A percentile compares a stretch with the other conserved stretches of the same genome.
phyloP scores from a whole-genome alignment of 2,888 invertebrate species.

The Sinohyriopsis cumingii region DNA sequence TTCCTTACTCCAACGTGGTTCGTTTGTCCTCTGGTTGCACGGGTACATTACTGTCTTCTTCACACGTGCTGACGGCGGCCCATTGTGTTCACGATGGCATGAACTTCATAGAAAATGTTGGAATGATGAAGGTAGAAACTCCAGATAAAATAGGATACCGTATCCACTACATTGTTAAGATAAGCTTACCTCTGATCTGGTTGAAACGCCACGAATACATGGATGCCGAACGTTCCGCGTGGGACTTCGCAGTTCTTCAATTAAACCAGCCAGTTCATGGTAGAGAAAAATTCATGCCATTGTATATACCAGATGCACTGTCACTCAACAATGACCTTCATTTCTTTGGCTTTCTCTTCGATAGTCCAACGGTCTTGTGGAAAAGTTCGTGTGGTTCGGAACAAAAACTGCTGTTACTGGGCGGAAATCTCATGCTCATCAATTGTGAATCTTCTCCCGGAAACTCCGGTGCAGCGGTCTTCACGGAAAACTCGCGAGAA shows the following conservation, averaged over 20 bases:
- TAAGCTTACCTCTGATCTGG: slow-evolving; percentile 58
- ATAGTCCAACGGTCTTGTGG: slow-evolving; percentile 38
- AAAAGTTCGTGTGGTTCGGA: slow-evolving; percentile 51
- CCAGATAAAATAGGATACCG: slow-evolving; percentile 55
- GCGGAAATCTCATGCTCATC: slow-evolving; percentile 55
- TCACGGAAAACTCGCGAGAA: slow-evolving; percentile 46
- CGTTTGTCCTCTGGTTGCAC: slow-evolving; percentile 64
- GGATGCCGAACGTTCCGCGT: slow-evolving; percentile 43
- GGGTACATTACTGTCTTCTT: slow-evolving; percentile 61
- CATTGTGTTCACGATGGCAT: slow-evolving; percentile 66
- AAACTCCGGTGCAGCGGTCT: slow-evolving; percentile 63
- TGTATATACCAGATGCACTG: slow-evolving; percentile 46
- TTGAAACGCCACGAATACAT: slow-evolving; percentile 29
- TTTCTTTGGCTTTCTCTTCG: slow-evolving; percentile 54
- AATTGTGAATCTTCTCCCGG: slow-evolving; percentile 59
- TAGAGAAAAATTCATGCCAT: slow-evolving; percentile 52
- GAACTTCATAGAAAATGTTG: slow-evolving; percentile 50
- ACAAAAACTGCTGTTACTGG: slow-evolving; percentile 41
- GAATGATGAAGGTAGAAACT: slow-evolving; percentile 59
- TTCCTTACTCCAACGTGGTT: slow-evolving; percentile 63
- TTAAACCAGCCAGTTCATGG: slow-evolving; percentile 56
- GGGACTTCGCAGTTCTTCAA: slow-evolving; percentile 61
- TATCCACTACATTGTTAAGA: slow-evolving; percentile 56
- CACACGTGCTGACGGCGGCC: slow-evolving; percentile 65
- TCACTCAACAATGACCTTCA: slow-evolving; percentile 50